Conservation (phyloP, 2,888 invertebrate genomes). For the Oligia latruncula region DNA sequence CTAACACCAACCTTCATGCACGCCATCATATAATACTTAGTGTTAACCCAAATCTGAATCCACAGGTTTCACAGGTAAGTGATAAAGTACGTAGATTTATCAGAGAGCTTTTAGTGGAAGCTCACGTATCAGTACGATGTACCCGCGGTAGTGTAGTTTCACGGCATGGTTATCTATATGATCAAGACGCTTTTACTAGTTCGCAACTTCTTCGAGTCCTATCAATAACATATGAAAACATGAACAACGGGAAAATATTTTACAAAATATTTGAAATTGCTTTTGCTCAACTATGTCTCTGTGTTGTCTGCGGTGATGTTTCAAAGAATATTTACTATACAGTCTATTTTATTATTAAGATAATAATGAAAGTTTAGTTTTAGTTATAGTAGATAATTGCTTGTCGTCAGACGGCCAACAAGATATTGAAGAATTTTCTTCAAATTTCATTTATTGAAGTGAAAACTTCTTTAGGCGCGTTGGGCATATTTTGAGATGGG, state of each 20-base stretch:
- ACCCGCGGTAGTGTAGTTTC: constrained; percentile 30
- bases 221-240: constrained; percentile 59
- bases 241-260: constrained; percentile 55
- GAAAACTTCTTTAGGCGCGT: no score
- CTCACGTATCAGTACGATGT: constrained; percentile 41
- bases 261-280: constrained; percentile 55
- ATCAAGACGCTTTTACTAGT: constrained; percentile 40
- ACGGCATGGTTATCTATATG: constrained; percentile 39
- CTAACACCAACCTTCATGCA: constrained; percentile 23
- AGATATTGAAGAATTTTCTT: background rate
- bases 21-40: constrained; percentile 4
- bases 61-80: constrained; percentile 61
- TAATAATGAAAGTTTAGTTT: constrained; percentile 13
- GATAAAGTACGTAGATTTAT: constrained; percentile 36
- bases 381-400: background rate
- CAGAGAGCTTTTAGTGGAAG: constrained; percentile 47
- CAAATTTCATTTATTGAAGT: constrained; percentile 3
- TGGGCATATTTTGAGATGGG: no score
- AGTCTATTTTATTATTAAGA: constrained; percentile 14
- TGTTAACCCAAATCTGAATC: constrained; percentile 42
- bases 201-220: constrained; percentile 46
- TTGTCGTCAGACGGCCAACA: constrained; percentile 4
- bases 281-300: constrained; percentile 55
- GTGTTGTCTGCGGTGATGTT: constrained; percentile 46
- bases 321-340: constrained; percentile 14